Percentiles rank a stretch among this genome's conserved stretches.
Conservation (phyloP, 1,140 invertebrate species). For the Dolichoris vasculosae region DNA sequence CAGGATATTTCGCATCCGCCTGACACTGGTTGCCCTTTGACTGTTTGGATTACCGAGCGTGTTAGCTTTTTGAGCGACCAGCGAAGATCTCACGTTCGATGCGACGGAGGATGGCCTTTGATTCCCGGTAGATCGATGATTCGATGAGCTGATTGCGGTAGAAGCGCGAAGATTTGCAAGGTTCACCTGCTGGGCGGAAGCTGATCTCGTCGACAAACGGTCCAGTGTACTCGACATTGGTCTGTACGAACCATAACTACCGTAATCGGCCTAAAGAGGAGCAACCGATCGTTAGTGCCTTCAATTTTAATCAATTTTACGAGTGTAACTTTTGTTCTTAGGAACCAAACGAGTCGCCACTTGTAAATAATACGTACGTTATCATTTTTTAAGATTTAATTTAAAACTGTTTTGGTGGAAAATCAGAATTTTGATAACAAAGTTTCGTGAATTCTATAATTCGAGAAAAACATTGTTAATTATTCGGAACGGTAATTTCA, state of each 20-base stretch:
- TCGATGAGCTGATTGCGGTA: slow-evolving; percentile 72
- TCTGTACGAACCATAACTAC: slow-evolving; percentile 74
- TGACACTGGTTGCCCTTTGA: slow-evolving; percentile 82
- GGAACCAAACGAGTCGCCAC: no score
- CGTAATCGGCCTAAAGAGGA: slow-evolving; percentile 66
- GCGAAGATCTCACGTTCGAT: slow-evolving; percentile 66
- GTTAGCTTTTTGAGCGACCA: slow-evolving; percentile 65
- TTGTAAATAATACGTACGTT: no score
- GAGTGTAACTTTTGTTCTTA: no score
- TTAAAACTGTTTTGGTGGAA: no score
- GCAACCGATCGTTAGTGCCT: background rate
- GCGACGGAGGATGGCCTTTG: slow-evolving; percentile 70
- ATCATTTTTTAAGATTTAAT: no score
- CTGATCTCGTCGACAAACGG: slow-evolving; percentile 70
- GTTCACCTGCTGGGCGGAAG: slow-evolving; percentile 72
- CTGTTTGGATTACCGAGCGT: slow-evolving; percentile 52
- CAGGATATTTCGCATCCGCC: slow-evolving; percentile 85
- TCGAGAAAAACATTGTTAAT: no score
- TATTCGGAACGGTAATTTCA: no score
- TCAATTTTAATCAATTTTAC: background rate
- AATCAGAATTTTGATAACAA: no score
- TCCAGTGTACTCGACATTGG: slow-evolving; percentile 71
- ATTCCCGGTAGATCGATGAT: slow-evolving; percentile 58
- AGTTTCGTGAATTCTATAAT: no score
- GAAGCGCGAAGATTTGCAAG: slow-evolving; percentile 73